Percentiles rank a stretch among this genome's conserved stretches.
phyloP scores from a whole-genome alignment of 2,888 invertebrate species.

The Rhamphomyia laevipes region DNA sequence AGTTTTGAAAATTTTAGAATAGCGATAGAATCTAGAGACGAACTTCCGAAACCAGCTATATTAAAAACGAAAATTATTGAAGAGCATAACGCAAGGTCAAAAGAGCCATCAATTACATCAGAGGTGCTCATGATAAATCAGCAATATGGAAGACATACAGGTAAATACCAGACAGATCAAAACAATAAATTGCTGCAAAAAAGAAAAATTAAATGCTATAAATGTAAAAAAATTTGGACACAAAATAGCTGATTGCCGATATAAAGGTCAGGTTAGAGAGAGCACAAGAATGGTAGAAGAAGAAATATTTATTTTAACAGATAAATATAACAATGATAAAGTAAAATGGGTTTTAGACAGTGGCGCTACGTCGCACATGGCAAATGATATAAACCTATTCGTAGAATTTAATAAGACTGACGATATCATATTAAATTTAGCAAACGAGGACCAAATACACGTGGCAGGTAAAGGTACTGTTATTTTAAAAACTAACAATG shows the following conservation, averaged over 20 bases:
- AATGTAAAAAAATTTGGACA: background rate
- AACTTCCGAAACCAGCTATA: background rate
- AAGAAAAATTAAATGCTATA: background rate
- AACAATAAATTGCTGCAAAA: background rate
- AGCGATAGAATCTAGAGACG: background rate
- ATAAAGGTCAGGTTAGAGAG: fast-evolving
- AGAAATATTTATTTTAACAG: background rate
- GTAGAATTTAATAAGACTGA: background rate
- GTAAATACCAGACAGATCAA: too few relatives aligned
- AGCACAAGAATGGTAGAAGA: too few relatives aligned
- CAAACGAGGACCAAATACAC: background rate
- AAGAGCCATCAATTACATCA: background rate
- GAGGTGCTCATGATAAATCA: too few relatives aligned
- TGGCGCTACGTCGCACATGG: background rate
- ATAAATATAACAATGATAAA: too few relatives aligned
- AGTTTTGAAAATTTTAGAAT: background rate
- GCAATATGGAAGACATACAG: too few relatives aligned
- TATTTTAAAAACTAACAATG: background rate
- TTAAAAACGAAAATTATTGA: background rate
- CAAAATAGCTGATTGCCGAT: background rate
- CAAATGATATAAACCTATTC: background rate
- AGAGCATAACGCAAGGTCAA: background rate
- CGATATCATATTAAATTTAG: background rate
- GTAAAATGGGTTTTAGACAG: background rate
- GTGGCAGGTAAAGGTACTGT: background rate